Evolutionary conservation across 2,113 vertebrate genomes (phyloP).

Genomic region (Vombatus ursinus): DNA sequence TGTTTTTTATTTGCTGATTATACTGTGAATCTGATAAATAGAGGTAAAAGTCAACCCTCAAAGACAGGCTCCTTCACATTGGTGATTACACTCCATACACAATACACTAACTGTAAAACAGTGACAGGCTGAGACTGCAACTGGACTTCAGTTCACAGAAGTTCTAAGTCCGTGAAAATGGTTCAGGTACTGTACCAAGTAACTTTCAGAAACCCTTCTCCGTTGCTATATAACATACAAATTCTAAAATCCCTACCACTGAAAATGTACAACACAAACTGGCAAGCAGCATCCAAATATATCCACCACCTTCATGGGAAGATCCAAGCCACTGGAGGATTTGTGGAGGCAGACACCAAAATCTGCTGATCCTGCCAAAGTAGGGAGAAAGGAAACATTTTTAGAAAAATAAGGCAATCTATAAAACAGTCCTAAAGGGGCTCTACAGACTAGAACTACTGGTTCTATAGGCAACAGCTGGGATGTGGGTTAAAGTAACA

Average conservation of each 20-base stretch:
- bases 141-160: neutral
- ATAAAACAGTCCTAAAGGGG: too few relatives aligned
- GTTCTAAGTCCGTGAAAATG: neutral
- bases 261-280: constrained; percentile 93
- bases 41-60: neutral
- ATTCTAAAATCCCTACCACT: constrained; percentile 85
- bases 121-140: neutral
- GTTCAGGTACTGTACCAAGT: neutral
- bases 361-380: constrained; percentile 91
- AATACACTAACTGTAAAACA: neutral
- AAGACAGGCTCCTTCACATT: neutral
- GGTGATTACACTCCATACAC: neutral
- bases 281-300: constrained; percentile 98
- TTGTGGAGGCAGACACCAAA: constrained; percentile 96
- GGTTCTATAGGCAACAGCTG: neutral
- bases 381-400: neutral
- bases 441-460: neutral
- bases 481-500: neutral
- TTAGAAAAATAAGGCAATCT: rapidly evolving
- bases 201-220: neutral
- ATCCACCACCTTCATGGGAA: constrained; percentile 99
- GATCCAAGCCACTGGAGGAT: constrained; percentile 95
- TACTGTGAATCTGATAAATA: neutral
- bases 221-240: neutral
- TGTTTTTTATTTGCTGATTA: neutral